A percentile compares a stretch with the other conserved stretches of the same genome.
phyloP scores from a whole-genome alignment of 2,113 vertebrate species.

The Pelusios castaneus region DNA sequence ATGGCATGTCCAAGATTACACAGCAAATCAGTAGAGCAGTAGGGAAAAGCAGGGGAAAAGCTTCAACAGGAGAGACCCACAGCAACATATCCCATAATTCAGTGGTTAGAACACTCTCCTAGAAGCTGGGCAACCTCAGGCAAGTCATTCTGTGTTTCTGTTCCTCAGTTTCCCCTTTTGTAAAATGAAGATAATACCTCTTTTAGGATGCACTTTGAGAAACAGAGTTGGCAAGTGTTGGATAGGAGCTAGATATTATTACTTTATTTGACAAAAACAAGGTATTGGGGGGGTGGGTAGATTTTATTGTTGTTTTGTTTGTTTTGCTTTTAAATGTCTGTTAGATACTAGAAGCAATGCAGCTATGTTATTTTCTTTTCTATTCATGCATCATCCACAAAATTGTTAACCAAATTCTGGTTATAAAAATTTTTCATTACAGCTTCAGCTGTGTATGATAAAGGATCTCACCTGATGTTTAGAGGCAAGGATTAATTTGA shows the following conservation, averaged over 20 bases:
- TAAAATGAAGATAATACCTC: background rate
- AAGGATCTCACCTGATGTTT: background rate
- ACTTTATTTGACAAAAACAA: background rate
- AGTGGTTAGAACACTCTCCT: background rate
- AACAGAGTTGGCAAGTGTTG: background rate
- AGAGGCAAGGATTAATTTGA: background rate
- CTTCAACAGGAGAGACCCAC: background rate
- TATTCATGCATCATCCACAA: background rate
- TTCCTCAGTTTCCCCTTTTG: background rate
- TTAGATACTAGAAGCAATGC: background rate
- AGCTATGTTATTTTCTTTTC: background rate
- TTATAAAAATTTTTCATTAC: background rate
- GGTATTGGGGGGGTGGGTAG: background rate
- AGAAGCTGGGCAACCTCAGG: accelerated
- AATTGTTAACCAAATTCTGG: background rate
- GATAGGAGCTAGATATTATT: background rate
- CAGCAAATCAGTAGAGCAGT: background rate
- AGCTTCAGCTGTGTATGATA: background rate
- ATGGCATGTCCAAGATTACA: background rate
- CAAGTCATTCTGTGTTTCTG: accelerated
- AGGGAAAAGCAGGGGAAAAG: background rate
- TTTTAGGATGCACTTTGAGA: accelerated
- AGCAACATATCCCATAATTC: background rate
- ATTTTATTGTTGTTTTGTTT: background rate
- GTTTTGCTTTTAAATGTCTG: background rate